Evolutionary conservation across 2,888 invertebrate species (phyloP), one percentile per base, ranked within the genome.

Genomic region (Rhogogaster chlorosoma): DNA sequence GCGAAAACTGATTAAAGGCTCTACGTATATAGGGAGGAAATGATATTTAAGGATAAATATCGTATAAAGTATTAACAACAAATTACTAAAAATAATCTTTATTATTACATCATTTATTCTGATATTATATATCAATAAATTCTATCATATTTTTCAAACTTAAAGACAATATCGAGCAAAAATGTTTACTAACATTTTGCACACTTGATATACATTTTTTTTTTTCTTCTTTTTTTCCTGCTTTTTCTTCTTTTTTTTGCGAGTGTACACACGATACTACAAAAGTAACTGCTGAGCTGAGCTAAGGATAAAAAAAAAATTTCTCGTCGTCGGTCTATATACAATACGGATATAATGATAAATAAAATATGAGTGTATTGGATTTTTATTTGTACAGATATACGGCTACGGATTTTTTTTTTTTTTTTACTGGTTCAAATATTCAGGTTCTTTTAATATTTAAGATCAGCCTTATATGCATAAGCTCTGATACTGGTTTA

Each of bases 181-280:
- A 38, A 18, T 78, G 45, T 82, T 85, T 67, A 71, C 77, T 82
- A 86, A 86, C 84, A 84, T 84, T 75, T 84, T 85, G 85, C 86
- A 32, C 85, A 75, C 86, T 85, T 45, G 82, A 84, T 84, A 84
- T 36, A 83, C 83, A 83, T 83, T 84, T 71, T 10, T 78, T 36
- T 38, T 53, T 42, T 10, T 29, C 9, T 67, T 18, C 49, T 32
- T 49, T 67, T 38, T 53, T 49, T 22, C n/a, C n/a, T n/a, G n/a
- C n/a, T 38, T 53, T 42, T 10, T 29, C 9, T 67, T 18, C 61
- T 4, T 10, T 53, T 84, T 26, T 12, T 38, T 61, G 36, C 61
- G 22, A 38, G 73, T 67, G 29, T 73, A 42, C 53, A 85, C 77
- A 45, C 57, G 84, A 85, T 75, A 45, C 45, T 15, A 45, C 45